Conservation (phyloP, 2,113 vertebrate species). For the Clupea harengus region DNA sequence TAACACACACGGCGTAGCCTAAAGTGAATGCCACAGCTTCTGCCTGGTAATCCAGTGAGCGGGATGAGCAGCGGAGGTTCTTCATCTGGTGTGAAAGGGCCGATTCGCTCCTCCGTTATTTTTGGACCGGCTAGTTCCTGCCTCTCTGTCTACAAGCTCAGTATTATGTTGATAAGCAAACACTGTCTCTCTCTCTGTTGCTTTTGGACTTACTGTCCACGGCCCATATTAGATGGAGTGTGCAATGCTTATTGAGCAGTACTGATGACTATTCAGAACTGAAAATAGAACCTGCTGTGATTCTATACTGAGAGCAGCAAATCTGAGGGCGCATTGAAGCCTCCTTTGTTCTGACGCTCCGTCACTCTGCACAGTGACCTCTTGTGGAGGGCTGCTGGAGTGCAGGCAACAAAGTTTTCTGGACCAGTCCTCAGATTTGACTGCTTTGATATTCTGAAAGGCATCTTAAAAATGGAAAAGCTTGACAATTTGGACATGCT, state of each 20-base stretch:
- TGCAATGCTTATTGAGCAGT: neutral
- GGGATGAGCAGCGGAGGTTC: conserved; percentile 29
- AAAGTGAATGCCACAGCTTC: conserved; percentile 30
- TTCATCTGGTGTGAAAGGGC: conserved; percentile 24
- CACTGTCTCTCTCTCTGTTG: neutral
- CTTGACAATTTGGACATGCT: neutral
- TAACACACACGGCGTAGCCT: conserved; percentile 38
- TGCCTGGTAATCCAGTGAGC: conserved; percentile 38
- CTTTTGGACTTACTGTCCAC: conserved; percentile 11
- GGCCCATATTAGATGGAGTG: neutral
- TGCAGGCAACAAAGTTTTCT: conserved; percentile 12
- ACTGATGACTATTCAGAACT: conserved; percentile 14
- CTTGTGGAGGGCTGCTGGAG: conserved; percentile 35
- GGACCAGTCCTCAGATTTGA: neutral
- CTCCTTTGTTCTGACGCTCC: conserved; percentile 41
- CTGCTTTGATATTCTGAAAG: neutral
- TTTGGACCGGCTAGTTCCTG: conserved; percentile 4
- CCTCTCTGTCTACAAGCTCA: conserved; percentile 12
- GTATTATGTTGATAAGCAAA: conserved; percentile 12
- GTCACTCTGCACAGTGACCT: conserved; percentile 40
- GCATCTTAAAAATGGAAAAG: neutral
- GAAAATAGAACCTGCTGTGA: conserved; percentile 19
- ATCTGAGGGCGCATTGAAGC: neutral
- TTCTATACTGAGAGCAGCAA: conserved; percentile 22
- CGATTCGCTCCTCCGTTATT: conserved; percentile 11